These are phyloP conservation scores for Fregetta grallaria DNA, from an alignment of 2,113 vertebrate genomes.

Conservation along the genomic window DNA sequence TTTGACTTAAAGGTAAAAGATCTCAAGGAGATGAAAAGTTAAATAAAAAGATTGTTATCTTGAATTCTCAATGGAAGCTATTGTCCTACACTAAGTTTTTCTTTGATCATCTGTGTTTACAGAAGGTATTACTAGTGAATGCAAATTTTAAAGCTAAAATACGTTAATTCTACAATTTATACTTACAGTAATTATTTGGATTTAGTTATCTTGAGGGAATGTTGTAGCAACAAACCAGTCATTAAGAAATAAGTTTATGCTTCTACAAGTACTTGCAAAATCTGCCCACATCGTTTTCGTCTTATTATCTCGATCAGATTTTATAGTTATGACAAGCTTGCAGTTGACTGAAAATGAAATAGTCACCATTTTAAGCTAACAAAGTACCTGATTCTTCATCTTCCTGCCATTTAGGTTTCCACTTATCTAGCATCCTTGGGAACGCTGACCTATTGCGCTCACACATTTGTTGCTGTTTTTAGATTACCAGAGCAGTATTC, in stretches of 20 bases:
- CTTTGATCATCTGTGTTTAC: slow-evolving; percentile 55
- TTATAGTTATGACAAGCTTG: background rate
- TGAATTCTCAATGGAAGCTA: slow-evolving; percentile 15
- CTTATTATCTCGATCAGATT: background rate
- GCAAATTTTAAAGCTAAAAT: background rate
- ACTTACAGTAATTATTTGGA: slow-evolving; percentile 25
- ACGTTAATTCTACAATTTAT: background rate
- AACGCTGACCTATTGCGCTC: background rate
- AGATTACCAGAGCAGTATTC: background rate
- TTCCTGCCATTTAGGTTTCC: background rate
- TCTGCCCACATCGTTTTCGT: background rate
- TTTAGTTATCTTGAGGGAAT: background rate
- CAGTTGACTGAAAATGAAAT: background rate
- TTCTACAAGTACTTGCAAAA: background rate
- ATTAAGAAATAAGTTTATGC: background rate
- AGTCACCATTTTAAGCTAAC: background rate
- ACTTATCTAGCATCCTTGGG: background rate
- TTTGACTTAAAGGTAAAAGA: background rate
- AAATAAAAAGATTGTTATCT: background rate
- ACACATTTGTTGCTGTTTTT: background rate
- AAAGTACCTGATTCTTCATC: background rate
- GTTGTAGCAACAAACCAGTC: background rate
- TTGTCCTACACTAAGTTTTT: slow-evolving; percentile 24
- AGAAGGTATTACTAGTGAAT: background rate
- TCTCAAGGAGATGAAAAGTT: background rate